A percentile compares a stretch with the other conserved stretches of the same genome.
Conservation (phyloP, 2,888 invertebrate genomes). For the Meteorus colon region DNA sequence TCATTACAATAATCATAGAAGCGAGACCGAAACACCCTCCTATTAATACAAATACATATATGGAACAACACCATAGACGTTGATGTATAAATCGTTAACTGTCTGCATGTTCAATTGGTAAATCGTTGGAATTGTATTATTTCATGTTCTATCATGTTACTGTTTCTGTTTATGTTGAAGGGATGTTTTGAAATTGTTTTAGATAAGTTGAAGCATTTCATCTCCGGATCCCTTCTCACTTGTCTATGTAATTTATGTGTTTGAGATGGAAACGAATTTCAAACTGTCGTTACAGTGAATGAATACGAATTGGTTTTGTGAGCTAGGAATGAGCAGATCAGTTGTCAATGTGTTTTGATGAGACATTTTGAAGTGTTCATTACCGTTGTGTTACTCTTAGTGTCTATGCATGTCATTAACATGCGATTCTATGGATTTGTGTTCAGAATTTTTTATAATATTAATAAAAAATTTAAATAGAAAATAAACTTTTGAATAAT, state of each 20-base stretch:
- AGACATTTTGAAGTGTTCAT: slow-evolving; percentile 35
- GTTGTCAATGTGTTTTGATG: slow-evolving; percentile 8
- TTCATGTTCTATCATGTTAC: not conserved
- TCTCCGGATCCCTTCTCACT: slow-evolving; percentile 16
- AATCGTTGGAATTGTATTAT: not conserved
- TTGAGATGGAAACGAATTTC: slow-evolving; percentile 7
- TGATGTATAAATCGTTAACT: not conserved
- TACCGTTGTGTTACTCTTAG: slow-evolving; percentile 13
- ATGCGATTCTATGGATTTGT: not conserved
- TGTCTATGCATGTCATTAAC: not conserved
- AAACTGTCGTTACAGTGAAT: not conserved
- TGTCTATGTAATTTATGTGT: not conserved
- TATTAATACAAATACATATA: not conserved
- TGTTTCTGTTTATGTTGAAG: slow-evolving; percentile 12
- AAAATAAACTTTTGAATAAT: too few species aligned
- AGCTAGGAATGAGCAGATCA: not conserved
- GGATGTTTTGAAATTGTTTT: not conserved
- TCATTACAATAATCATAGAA: slow-evolving; percentile 59
- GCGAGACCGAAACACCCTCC: slow-evolving; percentile 37
- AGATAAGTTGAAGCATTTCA: slow-evolving; percentile 17
- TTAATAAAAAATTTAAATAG: not conserved
- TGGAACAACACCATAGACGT: not conserved
- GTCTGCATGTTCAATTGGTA: not conserved
- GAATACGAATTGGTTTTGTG: too few species aligned
- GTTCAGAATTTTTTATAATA: too few species aligned